A percentile compares a stretch with the other conserved stretches of the same genome.
Conservation (phyloP, 2,113 vertebrate species). For the Hemibagrus wyckioides region DNA sequence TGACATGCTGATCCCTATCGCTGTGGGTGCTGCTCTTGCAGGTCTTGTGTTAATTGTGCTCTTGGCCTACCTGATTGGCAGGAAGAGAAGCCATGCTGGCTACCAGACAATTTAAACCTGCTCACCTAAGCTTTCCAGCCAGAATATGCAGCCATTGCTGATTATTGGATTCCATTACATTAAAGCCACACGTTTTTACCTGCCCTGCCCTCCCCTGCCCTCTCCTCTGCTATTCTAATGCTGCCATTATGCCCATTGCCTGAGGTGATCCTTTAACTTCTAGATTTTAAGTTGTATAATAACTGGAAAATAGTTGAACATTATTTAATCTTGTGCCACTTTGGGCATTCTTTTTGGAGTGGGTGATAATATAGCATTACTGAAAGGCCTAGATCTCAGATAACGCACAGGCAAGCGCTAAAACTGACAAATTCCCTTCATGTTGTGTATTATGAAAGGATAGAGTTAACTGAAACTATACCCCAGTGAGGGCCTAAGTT, state of each 20-base stretch:
- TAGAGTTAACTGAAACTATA: neutral
- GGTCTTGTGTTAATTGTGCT: constrained; percentile 93
- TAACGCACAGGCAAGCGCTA: constrained; percentile 10
- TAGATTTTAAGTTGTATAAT: constrained; percentile 45
- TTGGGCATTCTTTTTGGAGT: neutral
- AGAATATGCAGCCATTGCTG: constrained; percentile 65
- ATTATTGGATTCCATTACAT: constrained; percentile 52
- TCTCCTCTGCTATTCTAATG: constrained; percentile 22
- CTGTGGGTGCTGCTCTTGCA: constrained; percentile 92
- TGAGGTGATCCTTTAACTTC: constrained; percentile 40
- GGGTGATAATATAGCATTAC: neutral
- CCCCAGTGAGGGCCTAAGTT: neutral
- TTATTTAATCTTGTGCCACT: constrained; percentile 26
- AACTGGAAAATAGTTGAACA: constrained; percentile 24
- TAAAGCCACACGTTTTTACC: constrained; percentile 4
- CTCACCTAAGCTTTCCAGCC: constrained; percentile 48
- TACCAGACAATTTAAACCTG: constrained; percentile 93
- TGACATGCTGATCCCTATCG: constrained; percentile 93
- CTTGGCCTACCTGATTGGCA: constrained; percentile 93
- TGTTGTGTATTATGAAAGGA: constrained; percentile 15
- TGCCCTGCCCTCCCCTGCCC: constrained; percentile 5
- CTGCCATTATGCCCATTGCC: constrained; percentile 22
- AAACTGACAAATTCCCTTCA: neutral
- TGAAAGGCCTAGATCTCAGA: constrained; percentile 16
- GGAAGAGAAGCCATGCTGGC: constrained; percentile 95